These are phyloP conservation scores for Amiota minor DNA, from an alignment of 2,888 invertebrate genomes.

Conservation along the genomic window DNA sequence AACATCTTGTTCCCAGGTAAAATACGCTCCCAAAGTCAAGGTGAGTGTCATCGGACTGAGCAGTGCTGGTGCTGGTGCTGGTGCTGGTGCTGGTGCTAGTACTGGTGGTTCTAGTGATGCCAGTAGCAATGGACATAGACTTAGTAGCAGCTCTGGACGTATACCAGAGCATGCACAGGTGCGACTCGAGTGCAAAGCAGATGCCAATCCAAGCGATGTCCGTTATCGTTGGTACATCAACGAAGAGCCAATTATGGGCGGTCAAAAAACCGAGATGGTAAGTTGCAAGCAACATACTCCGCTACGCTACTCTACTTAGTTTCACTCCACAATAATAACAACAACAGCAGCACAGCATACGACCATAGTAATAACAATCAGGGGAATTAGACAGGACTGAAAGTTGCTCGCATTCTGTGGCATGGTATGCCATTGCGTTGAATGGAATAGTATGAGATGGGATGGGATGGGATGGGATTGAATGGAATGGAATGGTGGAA, in stretches of 20 bases:
- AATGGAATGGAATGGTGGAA: background rate
- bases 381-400: too few relatives aligned
- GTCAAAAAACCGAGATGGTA: conserved; percentile 86
- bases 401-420: background rate
- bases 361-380: background rate
- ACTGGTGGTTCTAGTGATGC: conserved; percentile 36
- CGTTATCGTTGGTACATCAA: conserved; percentile 92
- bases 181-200: conserved; percentile 86
- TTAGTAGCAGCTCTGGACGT: conserved; percentile 73
- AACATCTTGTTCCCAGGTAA: conserved; percentile 77
- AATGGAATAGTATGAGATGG: too few relatives aligned
- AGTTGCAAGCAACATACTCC: conserved; percentile 53
- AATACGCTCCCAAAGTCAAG: conserved; percentile 91
- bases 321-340: background rate
- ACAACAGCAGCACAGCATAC: background rate
- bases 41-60: conserved; percentile 77
- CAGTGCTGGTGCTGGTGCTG: conserved; percentile 57
- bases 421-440: too few relatives aligned
- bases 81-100: background rate
- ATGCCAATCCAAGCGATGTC: conserved; percentile 90
- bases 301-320: background rate
- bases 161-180: conserved; percentile 88
- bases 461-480: too few relatives aligned
- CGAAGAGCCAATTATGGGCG: conserved; percentile 85
- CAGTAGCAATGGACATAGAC: background rate